phyloP scores from a whole-genome alignment of 2,797 vertebrate species.

The Pyrocephalus nanus region DNA sequence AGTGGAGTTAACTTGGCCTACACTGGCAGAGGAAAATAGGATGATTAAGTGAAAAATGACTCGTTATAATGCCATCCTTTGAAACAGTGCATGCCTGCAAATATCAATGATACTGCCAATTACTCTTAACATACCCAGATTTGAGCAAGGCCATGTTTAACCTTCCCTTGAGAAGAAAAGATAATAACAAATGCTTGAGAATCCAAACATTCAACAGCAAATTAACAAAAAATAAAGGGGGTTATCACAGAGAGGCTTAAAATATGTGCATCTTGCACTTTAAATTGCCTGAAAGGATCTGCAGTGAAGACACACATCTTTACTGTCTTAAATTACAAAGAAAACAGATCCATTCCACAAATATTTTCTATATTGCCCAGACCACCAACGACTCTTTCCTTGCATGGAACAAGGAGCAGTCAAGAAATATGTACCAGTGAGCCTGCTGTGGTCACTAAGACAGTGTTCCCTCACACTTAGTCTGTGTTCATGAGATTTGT shows the following conservation, averaged over 20 bases:
- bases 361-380: not conserved
- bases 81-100: not conserved
- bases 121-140: not conserved
- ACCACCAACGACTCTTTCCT: not conserved
- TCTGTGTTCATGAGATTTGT: not conserved
- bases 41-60: not conserved
- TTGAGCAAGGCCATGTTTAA: not conserved
- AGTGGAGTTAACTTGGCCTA: not conserved
- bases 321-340: not conserved
- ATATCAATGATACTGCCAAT: not conserved
- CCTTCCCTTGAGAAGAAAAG: not conserved
- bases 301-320: not conserved
- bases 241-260: not conserved
- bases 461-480: not conserved
- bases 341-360: not conserved
- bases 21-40: not conserved
- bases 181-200: not conserved
- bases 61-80: not conserved
- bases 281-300: constrained; percentile 31
- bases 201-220: not conserved
- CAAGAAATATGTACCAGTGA: not conserved
- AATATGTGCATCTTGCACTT: not conserved
- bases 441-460: not conserved
- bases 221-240: not conserved
- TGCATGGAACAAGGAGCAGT: not conserved